Conservation (phyloP, 2,797 vertebrate genomes). For the Rhadinocentrus ornatus region DNA sequence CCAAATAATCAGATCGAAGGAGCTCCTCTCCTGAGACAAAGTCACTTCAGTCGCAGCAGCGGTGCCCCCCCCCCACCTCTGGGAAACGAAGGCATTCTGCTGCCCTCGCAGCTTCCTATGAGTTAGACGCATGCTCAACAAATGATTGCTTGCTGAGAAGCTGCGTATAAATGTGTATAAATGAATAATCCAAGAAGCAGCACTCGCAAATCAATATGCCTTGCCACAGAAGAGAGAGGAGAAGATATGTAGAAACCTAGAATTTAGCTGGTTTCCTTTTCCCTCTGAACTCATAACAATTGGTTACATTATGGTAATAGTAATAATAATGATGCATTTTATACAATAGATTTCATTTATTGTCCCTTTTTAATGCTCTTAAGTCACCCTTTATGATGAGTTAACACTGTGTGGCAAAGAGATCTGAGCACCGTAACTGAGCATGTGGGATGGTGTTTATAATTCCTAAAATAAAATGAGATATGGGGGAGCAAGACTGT, state of each 20-base stretch:
- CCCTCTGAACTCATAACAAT: too few relatives aligned
- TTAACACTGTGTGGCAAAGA: too few relatives aligned
- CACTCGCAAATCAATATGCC: slow-evolving; percentile 49
- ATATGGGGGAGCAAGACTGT: too few relatives aligned
- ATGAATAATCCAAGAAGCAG: slow-evolving; percentile 47
- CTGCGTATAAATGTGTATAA: slow-evolving; percentile 51
- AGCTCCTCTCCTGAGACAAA: slow-evolving; percentile 75
- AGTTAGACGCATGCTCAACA: slow-evolving; percentile 60
- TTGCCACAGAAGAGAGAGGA: neutral
- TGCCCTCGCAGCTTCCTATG: slow-evolving; percentile 51
- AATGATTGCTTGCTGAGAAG: slow-evolving; percentile 55
- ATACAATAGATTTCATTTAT: too few relatives aligned
- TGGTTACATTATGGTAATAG: too few relatives aligned
- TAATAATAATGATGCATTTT: too few relatives aligned
- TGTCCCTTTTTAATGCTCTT: too few relatives aligned
- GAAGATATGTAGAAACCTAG: slow-evolving; percentile 3
- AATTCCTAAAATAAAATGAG: too few relatives aligned
- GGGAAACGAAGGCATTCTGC: slow-evolving; percentile 57
- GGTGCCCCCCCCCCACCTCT: neutral
- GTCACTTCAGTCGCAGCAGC: slow-evolving; percentile 62
- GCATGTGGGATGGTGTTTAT: too few relatives aligned
- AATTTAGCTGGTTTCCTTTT: too few relatives aligned
- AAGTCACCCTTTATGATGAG: too few relatives aligned
- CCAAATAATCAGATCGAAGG: slow-evolving; percentile 89
- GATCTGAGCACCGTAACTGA: too few relatives aligned